Percentiles rank a stretch among this genome's conserved stretches.
phyloP scores from a whole-genome alignment of 2,797 vertebrate species.

The Eulemur mongoz region DNA sequence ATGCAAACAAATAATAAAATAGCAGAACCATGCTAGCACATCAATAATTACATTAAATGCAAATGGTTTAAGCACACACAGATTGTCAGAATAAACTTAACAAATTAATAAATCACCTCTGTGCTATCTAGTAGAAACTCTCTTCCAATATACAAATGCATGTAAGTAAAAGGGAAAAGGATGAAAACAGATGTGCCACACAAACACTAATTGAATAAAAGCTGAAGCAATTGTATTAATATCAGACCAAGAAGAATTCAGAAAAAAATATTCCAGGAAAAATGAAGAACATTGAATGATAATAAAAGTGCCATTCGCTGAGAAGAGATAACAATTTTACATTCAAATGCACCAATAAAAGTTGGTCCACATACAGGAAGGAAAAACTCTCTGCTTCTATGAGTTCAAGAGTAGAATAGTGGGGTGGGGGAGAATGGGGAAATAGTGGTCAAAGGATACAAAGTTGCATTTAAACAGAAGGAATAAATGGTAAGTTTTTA shows the following conservation, averaged over 20 bases:
- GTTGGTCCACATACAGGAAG: background rate
- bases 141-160: background rate
- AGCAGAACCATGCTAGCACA: background rate
- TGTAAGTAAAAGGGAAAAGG: background rate
- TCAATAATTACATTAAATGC: background rate
- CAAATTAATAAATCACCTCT: background rate
- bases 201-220: background rate
- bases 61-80: background rate
- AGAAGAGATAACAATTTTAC: background rate
- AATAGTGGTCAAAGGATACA: background rate
- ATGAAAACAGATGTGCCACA: background rate
- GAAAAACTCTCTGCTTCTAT: background rate
- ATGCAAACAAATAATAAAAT: background rate
- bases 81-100: background rate
- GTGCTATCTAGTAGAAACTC: background rate
- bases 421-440: background rate
- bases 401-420: no score
- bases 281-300: background rate
- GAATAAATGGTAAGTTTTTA: background rate
- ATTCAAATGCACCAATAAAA: background rate
- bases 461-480: background rate
- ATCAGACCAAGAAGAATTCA: background rate
- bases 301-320: background rate
- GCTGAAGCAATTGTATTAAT: background rate
- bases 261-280: background rate